A percentile compares a stretch with the other conserved stretches of the same genome.
These are phyloP conservation scores for Calliopsis andreniformis DNA, from an alignment of 1,140 invertebrate species.

Conservation along the genomic window DNA sequence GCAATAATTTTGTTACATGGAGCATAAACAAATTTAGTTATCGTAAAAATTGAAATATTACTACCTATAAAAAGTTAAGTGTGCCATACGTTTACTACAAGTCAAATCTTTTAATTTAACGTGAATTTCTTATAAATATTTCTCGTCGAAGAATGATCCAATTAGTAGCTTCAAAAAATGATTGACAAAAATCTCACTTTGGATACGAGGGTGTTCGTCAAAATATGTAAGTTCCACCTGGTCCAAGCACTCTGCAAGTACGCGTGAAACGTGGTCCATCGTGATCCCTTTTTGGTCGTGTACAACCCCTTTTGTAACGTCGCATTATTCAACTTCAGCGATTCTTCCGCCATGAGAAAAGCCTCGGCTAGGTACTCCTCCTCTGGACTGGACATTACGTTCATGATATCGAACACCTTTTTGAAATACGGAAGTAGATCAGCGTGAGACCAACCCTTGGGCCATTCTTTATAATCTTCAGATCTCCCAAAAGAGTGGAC, in stretches of 20 bases:
- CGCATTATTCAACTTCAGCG: slow-evolving; percentile 72
- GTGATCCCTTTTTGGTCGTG: slow-evolving; percentile 84
- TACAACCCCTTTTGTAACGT: slow-evolving; percentile 81
- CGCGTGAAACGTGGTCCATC: slow-evolving; percentile 86
- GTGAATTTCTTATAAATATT: no score
- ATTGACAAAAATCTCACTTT: slow-evolving; percentile 72
- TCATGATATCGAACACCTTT: slow-evolving; percentile 79
- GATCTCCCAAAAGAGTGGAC: slow-evolving; percentile 85
- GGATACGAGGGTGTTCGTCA: slow-evolving; percentile 85
- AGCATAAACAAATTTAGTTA: no score
- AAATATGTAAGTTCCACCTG: slow-evolving; percentile 86
- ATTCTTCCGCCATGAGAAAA: slow-evolving; percentile 65
- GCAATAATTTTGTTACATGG: no score
- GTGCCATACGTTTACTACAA: no score
- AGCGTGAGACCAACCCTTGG: slow-evolving; percentile 82
- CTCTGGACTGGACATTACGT: slow-evolving; percentile 74
- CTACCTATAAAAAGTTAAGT: no score
- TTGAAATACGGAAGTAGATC: slow-evolving; percentile 82
- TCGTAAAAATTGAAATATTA: no score
- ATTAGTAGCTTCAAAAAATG: background rate
- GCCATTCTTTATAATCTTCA: slow-evolving; percentile 84
- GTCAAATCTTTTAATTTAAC: no score
- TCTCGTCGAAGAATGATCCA: no score
- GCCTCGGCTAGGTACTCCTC: slow-evolving; percentile 73
- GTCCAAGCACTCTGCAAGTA: slow-evolving; percentile 86